Percentiles rank a stretch among this genome's conserved stretches.
Evolutionary conservation across 2,888 invertebrate genomes (phyloP).

Genomic region (Gastrophysa polygoni): DNA sequence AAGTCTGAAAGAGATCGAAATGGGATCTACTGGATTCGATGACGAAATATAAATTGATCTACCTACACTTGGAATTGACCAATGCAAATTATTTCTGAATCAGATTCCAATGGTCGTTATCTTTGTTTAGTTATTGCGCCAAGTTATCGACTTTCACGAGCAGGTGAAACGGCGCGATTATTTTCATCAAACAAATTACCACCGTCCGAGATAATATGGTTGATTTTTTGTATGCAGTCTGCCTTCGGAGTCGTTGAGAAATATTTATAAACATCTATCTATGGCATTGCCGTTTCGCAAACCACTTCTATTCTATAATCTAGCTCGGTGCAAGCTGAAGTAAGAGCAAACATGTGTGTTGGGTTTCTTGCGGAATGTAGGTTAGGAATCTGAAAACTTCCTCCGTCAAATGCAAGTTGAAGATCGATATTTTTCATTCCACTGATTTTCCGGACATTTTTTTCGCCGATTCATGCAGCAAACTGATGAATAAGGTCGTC

Average conservation of each 20-base stretch:
- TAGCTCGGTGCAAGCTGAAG: not conserved
- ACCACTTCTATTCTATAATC: not conserved
- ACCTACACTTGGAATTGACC: not conserved
- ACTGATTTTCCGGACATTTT: too few species aligned
- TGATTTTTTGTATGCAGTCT: not conserved
- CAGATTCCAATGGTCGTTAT: not conserved
- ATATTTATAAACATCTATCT: not conserved
- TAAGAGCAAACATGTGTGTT: not conserved
- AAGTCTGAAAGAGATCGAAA: too few species aligned
- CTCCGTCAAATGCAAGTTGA: not conserved
- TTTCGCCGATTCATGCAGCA: too few species aligned
- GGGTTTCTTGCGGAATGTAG: not conserved
- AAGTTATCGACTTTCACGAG: not conserved
- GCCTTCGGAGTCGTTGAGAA: not conserved
- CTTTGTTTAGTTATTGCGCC: not conserved
- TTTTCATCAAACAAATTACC: not conserved
- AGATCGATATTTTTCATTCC: too few species aligned
- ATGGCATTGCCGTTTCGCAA: not conserved
- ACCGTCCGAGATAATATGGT: not conserved
- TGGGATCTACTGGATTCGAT: too few species aligned
- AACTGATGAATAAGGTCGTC: too few species aligned
- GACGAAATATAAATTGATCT: not conserved
- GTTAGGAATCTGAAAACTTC: not conserved
- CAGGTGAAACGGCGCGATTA: not conserved
- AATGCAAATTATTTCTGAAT: too few species aligned